These are phyloP conservation scores for Yponomeuta evonymella DNA, from an alignment of 2,888 invertebrate genomes.

Conservation along the genomic window DNA sequence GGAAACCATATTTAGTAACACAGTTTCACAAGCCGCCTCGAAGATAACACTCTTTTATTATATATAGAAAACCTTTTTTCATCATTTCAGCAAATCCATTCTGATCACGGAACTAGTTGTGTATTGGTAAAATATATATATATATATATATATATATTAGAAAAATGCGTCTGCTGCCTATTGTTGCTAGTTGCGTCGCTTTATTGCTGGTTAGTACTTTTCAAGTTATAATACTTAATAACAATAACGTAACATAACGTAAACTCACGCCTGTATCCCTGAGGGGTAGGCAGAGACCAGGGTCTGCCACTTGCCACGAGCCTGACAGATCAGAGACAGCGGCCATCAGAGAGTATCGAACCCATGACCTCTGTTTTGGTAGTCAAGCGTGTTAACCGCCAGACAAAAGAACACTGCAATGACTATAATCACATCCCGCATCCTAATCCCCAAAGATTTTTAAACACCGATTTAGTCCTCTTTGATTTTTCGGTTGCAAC, in stretches of 20 bases:
- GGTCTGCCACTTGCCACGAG: too few relatives aligned
- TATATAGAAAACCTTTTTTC: conserved; percentile 1
- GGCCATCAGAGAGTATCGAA: too few relatives aligned
- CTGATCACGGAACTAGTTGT: not conserved
- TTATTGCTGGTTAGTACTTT: conserved; percentile 34
- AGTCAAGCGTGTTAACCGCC: too few relatives aligned
- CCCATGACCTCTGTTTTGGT: too few relatives aligned
- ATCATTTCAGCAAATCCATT: not conserved
- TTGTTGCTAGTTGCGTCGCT: conserved; percentile 27
- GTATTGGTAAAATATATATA: not conserved
- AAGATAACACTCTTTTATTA: not conserved
- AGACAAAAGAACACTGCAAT: too few relatives aligned
- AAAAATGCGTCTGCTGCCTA: conserved; percentile 31
- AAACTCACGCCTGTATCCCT: too few relatives aligned
- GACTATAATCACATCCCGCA: too few relatives aligned
- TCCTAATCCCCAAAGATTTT: too few relatives aligned
- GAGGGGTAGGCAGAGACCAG: too few relatives aligned
- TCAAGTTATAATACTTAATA: not conserved
- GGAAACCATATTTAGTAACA: not conserved
- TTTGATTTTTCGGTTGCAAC: not conserved
- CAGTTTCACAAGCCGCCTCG: not conserved
- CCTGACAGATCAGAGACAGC: too few relatives aligned
- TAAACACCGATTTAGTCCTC: too few relatives aligned
- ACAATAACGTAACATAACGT: too few relatives aligned
- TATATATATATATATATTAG: not conserved